Evolutionary conservation across 2,113 vertebrate genomes (phyloP).

Genomic region (Corvus cornix): DNA sequence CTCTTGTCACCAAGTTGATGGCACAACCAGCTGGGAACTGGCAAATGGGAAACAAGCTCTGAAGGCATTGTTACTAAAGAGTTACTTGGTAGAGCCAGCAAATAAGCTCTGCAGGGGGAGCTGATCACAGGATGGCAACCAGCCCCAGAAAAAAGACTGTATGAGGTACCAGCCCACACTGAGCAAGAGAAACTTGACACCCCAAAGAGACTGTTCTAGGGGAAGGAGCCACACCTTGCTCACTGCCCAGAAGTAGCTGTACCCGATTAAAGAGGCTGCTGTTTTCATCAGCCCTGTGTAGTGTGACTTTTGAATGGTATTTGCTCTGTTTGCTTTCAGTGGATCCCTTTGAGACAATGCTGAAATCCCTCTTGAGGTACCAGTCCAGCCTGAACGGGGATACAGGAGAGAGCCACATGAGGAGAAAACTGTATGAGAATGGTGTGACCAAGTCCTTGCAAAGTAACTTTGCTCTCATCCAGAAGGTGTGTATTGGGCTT

Average conservation of each 20-base stretch:
- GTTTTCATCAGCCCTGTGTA: neutral
- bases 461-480: conserved; percentile 82
- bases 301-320: neutral
- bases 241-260: neutral
- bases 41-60: neutral
- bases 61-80: neutral
- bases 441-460: conserved; percentile 82
- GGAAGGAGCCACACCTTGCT: neutral
- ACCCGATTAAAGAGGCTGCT: accelerated
- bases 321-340: conserved; percentile 71
- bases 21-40: neutral
- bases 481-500: conserved; percentile 77
- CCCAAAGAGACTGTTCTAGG: neutral
- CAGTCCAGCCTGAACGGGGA: conserved; percentile 78
- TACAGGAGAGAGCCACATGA: conserved; percentile 75
- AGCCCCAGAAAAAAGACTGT: neutral
- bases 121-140: neutral
- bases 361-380: conserved; percentile 93
- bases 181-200: neutral
- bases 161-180: neutral
- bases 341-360: conserved; percentile 96
- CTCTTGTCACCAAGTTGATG: neutral
- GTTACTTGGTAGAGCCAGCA: neutral
- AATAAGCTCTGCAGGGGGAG: neutral
- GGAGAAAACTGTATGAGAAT: conserved; percentile 87